Evolutionary conservation across 2,113 vertebrate species (phyloP).

Genomic region (Neopipo cinnamomea): DNA sequence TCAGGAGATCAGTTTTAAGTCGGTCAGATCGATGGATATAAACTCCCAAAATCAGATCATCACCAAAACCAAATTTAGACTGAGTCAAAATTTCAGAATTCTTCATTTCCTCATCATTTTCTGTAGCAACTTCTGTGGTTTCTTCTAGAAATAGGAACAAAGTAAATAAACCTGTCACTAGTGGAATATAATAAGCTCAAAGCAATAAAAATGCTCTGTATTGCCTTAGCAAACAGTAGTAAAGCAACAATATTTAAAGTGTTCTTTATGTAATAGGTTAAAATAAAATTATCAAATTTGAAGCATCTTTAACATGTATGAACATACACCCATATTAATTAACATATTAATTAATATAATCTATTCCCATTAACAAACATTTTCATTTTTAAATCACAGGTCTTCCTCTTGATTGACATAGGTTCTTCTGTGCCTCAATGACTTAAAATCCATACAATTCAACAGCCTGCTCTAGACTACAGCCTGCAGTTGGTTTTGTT

Average conservation of each 20-base stretch:
- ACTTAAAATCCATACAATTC: background rate
- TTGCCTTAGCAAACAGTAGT: background rate
- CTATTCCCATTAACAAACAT: background rate
- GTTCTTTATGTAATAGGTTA: background rate
- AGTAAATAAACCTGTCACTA: background rate
- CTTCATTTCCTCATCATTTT: conserved; percentile 59
- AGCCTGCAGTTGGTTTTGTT: background rate
- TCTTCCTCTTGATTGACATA: background rate
- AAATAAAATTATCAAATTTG: background rate
- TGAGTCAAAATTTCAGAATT: conserved; percentile 62
- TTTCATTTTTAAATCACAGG: background rate
- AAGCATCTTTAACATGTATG: background rate
- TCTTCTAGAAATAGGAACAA: conserved; percentile 62
- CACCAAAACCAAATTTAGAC: conserved; percentile 71
- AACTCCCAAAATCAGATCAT: conserved; percentile 88
- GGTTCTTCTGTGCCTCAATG: background rate
- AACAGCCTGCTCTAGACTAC: background rate
- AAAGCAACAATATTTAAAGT: background rate
- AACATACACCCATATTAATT: background rate
- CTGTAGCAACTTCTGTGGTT: conserved; percentile 6
- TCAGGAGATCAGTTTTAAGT: conserved; percentile 85
- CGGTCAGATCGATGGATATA: conserved; percentile 87
- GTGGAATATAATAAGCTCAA: background rate
- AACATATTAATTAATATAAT: background rate
- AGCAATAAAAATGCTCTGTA: background rate